phyloP scores from a whole-genome alignment of 1,140 invertebrate genomes.

The Saxidomus purpurata region DNA sequence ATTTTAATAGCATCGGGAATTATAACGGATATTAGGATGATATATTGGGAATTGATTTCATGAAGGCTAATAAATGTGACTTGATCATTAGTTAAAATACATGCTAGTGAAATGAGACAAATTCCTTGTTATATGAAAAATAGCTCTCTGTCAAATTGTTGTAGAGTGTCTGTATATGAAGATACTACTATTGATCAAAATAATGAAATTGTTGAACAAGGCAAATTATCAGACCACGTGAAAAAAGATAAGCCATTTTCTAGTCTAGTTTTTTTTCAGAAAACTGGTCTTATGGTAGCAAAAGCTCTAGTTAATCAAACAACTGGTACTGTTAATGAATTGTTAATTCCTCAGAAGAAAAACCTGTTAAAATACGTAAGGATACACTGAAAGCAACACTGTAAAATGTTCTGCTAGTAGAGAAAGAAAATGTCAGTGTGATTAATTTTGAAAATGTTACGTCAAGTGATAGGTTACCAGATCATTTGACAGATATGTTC shows the following conservation, averaged over 20 bases:
- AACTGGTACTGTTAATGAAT: too few relatives aligned
- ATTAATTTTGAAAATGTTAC: not conserved
- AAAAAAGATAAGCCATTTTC: not conserved
- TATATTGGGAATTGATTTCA: constrained; percentile 20
- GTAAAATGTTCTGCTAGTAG: not conserved
- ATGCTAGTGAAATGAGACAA: not conserved
- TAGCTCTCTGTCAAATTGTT: not conserved
- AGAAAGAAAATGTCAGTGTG: not conserved
- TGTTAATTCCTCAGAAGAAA: too few relatives aligned
- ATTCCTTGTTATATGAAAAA: constrained; percentile 27
- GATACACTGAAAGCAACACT: not conserved
- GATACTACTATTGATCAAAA: not conserved
- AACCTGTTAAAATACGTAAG: not conserved
- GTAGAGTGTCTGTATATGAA: constrained; percentile 13
- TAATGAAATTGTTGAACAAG: not conserved
- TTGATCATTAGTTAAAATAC: constrained; percentile 2
- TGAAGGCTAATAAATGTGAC: constrained; percentile 10
- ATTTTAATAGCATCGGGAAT: not conserved
- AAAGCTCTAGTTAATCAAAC: constrained; percentile 9
- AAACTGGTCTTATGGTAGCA: constrained; percentile 24
- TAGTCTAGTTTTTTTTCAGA: not conserved
- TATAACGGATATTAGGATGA: not conserved
- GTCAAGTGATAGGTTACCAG: too few relatives aligned
- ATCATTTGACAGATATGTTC: not conserved
- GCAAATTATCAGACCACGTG: not conserved